phyloP scores from a whole-genome alignment of 1,140 invertebrate species.

The Trichonephila inaurata region DNA sequence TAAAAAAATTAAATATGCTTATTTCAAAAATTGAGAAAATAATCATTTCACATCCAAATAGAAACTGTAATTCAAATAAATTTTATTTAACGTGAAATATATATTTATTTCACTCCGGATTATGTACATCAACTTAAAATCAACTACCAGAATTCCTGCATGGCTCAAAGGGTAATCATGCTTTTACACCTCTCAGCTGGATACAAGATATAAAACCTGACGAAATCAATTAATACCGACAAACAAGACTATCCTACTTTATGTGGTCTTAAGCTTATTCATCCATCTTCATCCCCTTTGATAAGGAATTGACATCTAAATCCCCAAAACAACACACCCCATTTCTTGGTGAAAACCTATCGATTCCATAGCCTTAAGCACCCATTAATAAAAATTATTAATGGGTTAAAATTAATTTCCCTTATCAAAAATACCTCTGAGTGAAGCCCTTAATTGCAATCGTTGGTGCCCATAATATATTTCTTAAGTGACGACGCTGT shows the following conservation, averaged over 20 bases:
- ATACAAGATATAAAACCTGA: neutral
- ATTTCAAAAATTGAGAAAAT: no score
- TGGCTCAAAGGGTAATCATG: no score
- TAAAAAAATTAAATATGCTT: no score
- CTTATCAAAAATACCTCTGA: neutral
- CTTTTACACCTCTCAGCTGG: no score
- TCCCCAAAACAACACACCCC: neutral
- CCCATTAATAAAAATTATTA: neutral
- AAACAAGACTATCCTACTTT: neutral
- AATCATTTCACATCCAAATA: no score
- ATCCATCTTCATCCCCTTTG: neutral
- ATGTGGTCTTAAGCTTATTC: neutral
- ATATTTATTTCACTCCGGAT: no score
- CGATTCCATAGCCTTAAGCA: neutral
- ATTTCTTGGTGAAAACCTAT: neutral
- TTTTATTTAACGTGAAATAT: no score
- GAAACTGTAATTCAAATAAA: no score
- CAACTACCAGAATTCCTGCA: no score
- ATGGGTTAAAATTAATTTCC: no score
- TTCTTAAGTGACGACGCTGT: neutral
- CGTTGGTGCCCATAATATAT: neutral
- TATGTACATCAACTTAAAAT: no score
- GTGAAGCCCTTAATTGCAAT: neutral
- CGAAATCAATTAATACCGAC: slow-evolving; percentile 3
- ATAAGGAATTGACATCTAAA: neutral